Base-by-base conservation (phyloP, 2,113 vertebrate species). In the Pogonocichla stellata region DNA sequence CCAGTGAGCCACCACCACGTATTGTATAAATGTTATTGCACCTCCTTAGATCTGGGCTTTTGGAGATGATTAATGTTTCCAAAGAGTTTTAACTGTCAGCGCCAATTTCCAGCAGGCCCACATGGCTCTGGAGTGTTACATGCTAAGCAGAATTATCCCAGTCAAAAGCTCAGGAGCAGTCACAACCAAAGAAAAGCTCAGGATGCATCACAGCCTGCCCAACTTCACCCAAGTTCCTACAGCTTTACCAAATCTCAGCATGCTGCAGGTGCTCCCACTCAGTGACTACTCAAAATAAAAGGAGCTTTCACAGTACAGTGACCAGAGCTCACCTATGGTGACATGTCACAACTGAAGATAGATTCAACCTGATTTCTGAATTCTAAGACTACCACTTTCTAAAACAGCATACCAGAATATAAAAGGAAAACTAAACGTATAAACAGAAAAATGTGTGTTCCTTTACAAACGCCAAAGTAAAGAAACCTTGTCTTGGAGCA, bases 71-170 rank as follows among this genome's bases (percentile, higher is more conserved):
- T 8, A 5, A 38, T 25, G 17, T 19, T 79, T 65, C 51, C 51
- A 9, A 19, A 79, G 24, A 26, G 24, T 6, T 78, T 45, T 45
- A n/a, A 72, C 38, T 9, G 4, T 19, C 45, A 79, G 17, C 45
- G 47, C 5, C 0, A 0, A 23, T 15, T 72, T 85, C 54, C n/a
- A 51, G 19, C 28, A 10, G 14, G 20, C 24, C 34, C 13, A 5
- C 12, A 3, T 0, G 0, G 18, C 17, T 73, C 12, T 7, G 22
- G 19, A 18, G 22, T 5, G 38, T 38, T 17, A 20, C 1, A 6
- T 4, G 1, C 8, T 0, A 0, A 29, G 28, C 14, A 9, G 23
- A 20, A n/a, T 9, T 36, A 79, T 15, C 29, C 71, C 20, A 33
- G 33, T 10, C 25, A 34, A 29, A 22, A n/a, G 14, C 40, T 67